Evolutionary conservation across 2,888 invertebrate species (phyloP).

Genomic region (Nomada hirtipes): DNA sequence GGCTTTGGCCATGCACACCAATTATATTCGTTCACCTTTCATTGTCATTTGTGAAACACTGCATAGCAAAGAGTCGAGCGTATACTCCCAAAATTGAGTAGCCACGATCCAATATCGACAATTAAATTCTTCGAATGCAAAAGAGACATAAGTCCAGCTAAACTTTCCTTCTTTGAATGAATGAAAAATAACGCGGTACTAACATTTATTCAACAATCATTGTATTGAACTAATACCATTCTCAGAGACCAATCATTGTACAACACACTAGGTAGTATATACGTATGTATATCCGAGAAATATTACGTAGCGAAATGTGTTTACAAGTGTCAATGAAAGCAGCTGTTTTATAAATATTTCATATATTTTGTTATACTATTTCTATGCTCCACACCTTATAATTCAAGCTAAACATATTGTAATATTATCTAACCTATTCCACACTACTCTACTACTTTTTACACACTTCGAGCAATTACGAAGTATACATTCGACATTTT

Average conservation of each 20-base stretch:
- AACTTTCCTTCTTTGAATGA: background rate
- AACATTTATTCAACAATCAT: conserved; percentile 9
- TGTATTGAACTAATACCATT: conserved; percentile 3
- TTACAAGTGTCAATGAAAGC: conserved; percentile 76
- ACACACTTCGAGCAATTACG: conserved; percentile 60
- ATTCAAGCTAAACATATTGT: conserved; percentile 72
- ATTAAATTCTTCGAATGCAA: background rate
- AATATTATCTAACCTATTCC: conserved; percentile 61
- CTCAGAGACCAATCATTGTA: conserved; percentile 29
- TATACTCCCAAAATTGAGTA: background rate
- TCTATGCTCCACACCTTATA: conserved; percentile 81
- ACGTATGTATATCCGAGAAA: background rate
- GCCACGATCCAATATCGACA: background rate
- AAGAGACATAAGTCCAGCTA: background rate
- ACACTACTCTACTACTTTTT: conserved; percentile 69
- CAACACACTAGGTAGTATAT: background rate
- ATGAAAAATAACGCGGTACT: background rate
- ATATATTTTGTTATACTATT: conserved; percentile 84
- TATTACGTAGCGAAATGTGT: conserved; percentile 26
- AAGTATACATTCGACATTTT: conserved; percentile 34
- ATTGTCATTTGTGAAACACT: conserved; percentile 74
- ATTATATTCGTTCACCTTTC: conserved; percentile 78
- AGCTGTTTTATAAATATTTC: conserved; percentile 82
- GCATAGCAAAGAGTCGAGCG: background rate
- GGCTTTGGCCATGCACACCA: conserved; percentile 81